Percentiles rank a stretch among this genome's conserved stretches.
Conservation (phyloP, 1,140 invertebrate species). For the Spodoptera frugiperda region DNA sequence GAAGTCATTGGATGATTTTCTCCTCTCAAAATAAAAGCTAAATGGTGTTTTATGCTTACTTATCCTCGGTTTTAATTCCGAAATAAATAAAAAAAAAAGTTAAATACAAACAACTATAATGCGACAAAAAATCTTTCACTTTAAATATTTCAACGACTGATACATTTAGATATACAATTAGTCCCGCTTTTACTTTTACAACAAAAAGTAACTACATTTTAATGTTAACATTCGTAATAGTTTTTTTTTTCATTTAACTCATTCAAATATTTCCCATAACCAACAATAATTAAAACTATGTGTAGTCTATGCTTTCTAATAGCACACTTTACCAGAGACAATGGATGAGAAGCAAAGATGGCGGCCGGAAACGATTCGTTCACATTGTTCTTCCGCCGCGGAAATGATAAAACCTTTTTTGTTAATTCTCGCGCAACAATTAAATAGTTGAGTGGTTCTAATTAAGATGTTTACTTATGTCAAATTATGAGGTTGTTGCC, state of each 20-base stretch:
- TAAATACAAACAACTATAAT: too few relatives aligned
- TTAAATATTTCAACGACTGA: too few relatives aligned
- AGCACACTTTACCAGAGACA: slow-evolving; percentile 41
- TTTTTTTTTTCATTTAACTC: background rate
- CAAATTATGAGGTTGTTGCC: slow-evolving; percentile 17
- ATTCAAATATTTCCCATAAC: slow-evolving; percentile 42
- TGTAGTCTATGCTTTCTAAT: slow-evolving; percentile 48
- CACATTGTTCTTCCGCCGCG: slow-evolving; percentile 36
- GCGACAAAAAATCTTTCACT: too few relatives aligned
- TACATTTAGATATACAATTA: background rate
- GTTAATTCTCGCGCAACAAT: slow-evolving; percentile 30
- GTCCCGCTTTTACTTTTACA: background rate
- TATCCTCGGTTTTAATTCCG: too few relatives aligned
- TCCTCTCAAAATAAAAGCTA: too few relatives aligned
- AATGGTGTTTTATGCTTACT: too few relatives aligned
- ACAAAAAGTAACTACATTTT: background rate
- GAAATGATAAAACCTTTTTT: slow-evolving; percentile 39
- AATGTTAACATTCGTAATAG: background rate
- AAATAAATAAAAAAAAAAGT: too few relatives aligned
- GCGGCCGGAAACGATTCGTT: slow-evolving; percentile 39
- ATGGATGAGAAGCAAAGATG: slow-evolving; percentile 41
- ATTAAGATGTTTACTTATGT: slow-evolving; percentile 37
- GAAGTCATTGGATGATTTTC: too few relatives aligned
- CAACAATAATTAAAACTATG: slow-evolving; percentile 31
- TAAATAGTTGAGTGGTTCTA: slow-evolving; percentile 37